Percentiles rank a stretch among this genome's conserved stretches.
Evolutionary conservation across 2,113 vertebrate genomes (phyloP).

Genomic region (Plectropomus leopardus): DNA sequence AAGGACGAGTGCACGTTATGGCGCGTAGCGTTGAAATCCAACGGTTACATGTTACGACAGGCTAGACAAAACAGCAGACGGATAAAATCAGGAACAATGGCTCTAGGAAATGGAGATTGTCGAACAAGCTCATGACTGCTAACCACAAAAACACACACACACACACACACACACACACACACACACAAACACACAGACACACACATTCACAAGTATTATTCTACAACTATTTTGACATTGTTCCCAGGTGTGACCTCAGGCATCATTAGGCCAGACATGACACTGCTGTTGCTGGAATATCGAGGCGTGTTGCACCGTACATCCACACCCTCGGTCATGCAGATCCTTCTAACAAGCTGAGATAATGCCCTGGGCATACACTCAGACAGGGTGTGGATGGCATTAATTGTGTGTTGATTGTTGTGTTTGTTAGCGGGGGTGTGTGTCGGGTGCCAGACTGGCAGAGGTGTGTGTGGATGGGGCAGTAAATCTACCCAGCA

Average conservation of each 20-base stretch:
- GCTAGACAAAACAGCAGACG: slow-evolving; percentile 28
- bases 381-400: slow-evolving; percentile 72
- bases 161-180: not conserved
- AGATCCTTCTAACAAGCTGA: slow-evolving; percentile 54
- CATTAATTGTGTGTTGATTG: slow-evolving; percentile 44
- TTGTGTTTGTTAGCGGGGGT: slow-evolving; percentile 42
- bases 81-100: slow-evolving; percentile 24
- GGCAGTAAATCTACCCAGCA: slow-evolving; percentile 27
- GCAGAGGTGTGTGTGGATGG: slow-evolving; percentile 17
- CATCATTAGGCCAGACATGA: not conserved
- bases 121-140: not conserved
- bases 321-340: slow-evolving; percentile 31
- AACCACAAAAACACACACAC: not conserved
- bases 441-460: slow-evolving; percentile 46
- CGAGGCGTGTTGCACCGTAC: slow-evolving; percentile 4
- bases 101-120: slow-evolving; percentile 16
- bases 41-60: slow-evolving; percentile 37
- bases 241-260: slow-evolving; percentile 9
- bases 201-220: not conserved
- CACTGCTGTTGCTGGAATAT: slow-evolving; percentile 12
- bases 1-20: not conserved
- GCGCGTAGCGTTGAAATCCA: slow-evolving; percentile 26
- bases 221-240: slow-evolving; percentile 16
- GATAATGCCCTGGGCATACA: slow-evolving; percentile 50
- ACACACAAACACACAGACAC: not conserved